These are phyloP conservation scores for Potamarius usumacintae DNA, from an alignment of 2,113 vertebrate species.

Conservation along the genomic window DNA sequence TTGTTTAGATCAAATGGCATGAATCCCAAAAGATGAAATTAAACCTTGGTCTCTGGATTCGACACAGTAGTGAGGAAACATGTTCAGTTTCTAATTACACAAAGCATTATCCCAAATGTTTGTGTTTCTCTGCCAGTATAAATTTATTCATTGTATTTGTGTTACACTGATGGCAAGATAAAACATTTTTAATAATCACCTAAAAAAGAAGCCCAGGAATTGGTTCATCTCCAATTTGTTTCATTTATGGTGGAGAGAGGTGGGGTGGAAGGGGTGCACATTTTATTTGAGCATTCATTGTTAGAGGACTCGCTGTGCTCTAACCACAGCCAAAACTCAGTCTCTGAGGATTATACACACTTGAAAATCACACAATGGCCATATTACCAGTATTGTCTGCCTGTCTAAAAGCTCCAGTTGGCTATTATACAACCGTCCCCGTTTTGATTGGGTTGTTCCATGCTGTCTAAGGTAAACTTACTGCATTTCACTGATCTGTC, in stretches of 20 bases:
- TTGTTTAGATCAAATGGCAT: not conserved
- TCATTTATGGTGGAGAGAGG: not conserved
- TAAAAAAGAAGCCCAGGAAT: not conserved
- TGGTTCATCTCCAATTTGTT: not conserved
- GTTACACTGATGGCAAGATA: not conserved
- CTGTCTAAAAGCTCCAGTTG: constrained; percentile 15
- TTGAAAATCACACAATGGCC: constrained; percentile 36
- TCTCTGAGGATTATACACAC: constrained; percentile 29
- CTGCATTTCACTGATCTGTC: not conserved
- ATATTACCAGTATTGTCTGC: not conserved
- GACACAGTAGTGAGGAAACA: not conserved
- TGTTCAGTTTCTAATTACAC: not conserved
- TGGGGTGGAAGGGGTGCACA: not conserved
- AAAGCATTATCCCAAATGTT: not conserved
- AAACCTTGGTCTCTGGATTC: not conserved
- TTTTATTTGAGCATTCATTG: not conserved
- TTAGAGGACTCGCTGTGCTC: constrained; percentile 8
- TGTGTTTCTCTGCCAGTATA: not conserved
- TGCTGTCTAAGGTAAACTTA: not conserved
- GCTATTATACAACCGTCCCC: constrained; percentile 4
- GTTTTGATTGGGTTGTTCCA: not conserved
- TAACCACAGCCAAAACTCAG: constrained; percentile 10
- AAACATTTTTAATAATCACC: not conserved
- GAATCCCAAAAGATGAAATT: not conserved
- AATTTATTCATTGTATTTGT: not conserved